Base-by-base conservation (phyloP, 2,113 vertebrate species). In the Ariopsis seemanni region DNA sequence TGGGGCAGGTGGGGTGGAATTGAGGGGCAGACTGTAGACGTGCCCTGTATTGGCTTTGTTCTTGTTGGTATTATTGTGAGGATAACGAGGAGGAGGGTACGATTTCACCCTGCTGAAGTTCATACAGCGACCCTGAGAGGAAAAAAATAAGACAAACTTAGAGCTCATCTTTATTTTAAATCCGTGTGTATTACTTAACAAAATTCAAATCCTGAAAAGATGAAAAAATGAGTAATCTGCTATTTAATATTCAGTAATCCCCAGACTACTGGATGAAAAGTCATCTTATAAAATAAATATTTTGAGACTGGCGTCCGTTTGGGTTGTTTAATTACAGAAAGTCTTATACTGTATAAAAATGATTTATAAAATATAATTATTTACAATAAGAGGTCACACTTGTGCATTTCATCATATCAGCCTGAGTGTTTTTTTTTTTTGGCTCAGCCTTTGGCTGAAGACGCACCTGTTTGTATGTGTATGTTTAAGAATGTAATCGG, bases 81-180 rank as follows among this genome's bases (percentile, higher is more conserved):
- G 97, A 87, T 98, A 98, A 88, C 95, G 96, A 79, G 96, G 94
- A 0, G 94, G 89, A 0, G 95, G 92, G 84, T 93, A 92, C 89
- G 96, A 95, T 93, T 96, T 97, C 88, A 95, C 96, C 20, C 97
- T 93, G 69, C 96, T 97, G 92, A 99, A 99, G 91, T 96, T 99
- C 85, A 99, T 97, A 91, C 98, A 99, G 85, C 95, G 96, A 2
- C 97, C 97, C 97, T 99, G 88, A 25, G 20, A 92, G 20, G 48
- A 42, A n/a, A 91, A 83, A 57, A 63, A 90, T 69, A 82, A 55
- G 52, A 52, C 74, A 79, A 86, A 75, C 57, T 15, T 79, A 15
- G 25, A 30, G 53, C 7, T 57, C 52, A 79, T 55, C 17, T 5
- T 20, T 2, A 53, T 8, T 55, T 22, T 75, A 52, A 8, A 48